Evolutionary conservation across 1,140 invertebrate genomes (phyloP), one percentile per base, ranked within the genome.

Genomic region (Polypedilum vanderplanki): DNA sequence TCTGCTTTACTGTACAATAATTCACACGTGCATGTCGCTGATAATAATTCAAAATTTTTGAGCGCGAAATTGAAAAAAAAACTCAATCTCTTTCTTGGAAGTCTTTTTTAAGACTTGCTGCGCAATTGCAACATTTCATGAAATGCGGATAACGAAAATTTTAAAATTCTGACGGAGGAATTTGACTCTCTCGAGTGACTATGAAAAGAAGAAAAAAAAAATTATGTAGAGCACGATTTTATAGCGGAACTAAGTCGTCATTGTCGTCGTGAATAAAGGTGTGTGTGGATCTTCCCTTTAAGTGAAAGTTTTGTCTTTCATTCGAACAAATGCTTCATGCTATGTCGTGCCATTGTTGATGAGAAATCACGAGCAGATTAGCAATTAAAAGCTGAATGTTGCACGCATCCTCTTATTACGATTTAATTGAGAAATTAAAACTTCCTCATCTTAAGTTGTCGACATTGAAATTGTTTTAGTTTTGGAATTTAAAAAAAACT

Each of bases 131-230:
- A 57, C 12, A 12, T 70, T 70, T 70, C 65, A 70, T 70, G 65
- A 70, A 70, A 70, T 70, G 17, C 17, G 17, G 65, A 70, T 70
- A 70, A 18, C 17, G 17, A 70, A 22, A 5, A 70, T 70, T 70
- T 70, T 70, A 22, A 70, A 70, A 70, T 70, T 70, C 65, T 70
- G 65, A 70, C 17, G 17, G 65, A 70, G 65, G 17, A 70, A 70
- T 70, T 70, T 70, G 17, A 20, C 10, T 12, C 46, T 15, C n/a
- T 12, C 10, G 10, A 17, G n/a, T 57, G 46, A 57, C 46, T 12
- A 8, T 57, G 46, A 57, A n/a, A 67, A 7, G 18, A 7, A 70
- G 65, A 22, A 20, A 8, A 57, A 8, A 57, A 17, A 57, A 57
- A 3, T 33, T 33, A 57, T 57, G 10, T 15, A 12, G 46, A 15